Conservation (phyloP, 1,140 invertebrate species). For the Drosophila quadrilineata region DNA sequence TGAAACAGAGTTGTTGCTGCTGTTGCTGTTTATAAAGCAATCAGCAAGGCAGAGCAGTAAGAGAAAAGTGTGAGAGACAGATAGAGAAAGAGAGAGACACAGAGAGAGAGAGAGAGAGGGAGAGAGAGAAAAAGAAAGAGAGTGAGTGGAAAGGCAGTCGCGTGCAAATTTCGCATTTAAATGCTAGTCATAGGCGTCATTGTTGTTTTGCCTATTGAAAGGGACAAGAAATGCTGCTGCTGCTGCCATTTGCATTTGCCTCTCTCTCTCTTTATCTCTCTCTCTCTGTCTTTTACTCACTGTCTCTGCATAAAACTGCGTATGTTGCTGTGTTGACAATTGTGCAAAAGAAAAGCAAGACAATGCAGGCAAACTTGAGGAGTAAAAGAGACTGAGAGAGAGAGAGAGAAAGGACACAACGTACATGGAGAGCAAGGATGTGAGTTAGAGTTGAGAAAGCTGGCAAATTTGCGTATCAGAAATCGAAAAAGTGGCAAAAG, state of each 20-base stretch:
- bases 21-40: constrained; percentile 53
- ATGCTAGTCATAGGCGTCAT: constrained; percentile 68
- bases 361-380: constrained; percentile 42
- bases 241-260: constrained; percentile 53
- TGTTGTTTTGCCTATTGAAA: constrained; percentile 59
- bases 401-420: constrained; percentile 8
- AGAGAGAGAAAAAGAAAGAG: not conserved
- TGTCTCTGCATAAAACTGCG: no score
- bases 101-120: not conserved
- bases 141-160: constrained; percentile 41
- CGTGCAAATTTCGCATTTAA: constrained; percentile 78
- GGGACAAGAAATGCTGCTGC: not conserved
- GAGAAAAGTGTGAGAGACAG: not conserved
- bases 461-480: constrained; percentile 59
- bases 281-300: no score
- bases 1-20: constrained; percentile 11
- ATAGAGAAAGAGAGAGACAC: not conserved
- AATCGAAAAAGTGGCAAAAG: no score
- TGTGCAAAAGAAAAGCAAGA: constrained; percentile 54
- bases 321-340: constrained; percentile 63
- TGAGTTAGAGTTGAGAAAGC: constrained; percentile 15
- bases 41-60: constrained; percentile 12
- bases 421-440: not conserved
- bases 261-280: constrained; percentile 43
- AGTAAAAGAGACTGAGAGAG: constrained; percentile 13